A percentile compares a stretch with the other conserved stretches of the same genome.
Evolutionary conservation across 2,113 vertebrate genomes (phyloP).

Genomic region (Emydura subglobosa): DNA sequence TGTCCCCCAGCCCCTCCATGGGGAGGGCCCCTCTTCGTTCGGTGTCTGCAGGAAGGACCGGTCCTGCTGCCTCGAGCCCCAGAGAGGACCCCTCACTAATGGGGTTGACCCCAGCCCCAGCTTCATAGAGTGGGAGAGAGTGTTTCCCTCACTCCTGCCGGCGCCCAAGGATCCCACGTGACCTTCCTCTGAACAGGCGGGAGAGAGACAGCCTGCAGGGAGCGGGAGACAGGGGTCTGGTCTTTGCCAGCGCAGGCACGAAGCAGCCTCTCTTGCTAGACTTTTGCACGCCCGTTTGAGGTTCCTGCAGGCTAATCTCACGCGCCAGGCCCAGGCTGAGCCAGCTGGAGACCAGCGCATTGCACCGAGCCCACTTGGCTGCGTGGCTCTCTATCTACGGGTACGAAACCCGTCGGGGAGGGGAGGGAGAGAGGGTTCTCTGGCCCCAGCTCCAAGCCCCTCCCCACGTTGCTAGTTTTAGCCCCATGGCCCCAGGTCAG

Average conservation of each 20-base stretch:
- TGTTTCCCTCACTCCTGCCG: too few relatives aligned
- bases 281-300: too few relatives aligned
- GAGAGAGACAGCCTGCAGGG: neutral
- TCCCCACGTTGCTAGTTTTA: neutral
- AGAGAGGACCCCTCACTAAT: neutral
- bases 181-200: neutral
- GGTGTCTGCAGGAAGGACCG: neutral
- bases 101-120: neutral
- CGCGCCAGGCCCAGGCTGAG: too few relatives aligned
- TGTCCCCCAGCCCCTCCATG: neutral
- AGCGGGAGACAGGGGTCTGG: too few relatives aligned
- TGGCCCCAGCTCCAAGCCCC: too few relatives aligned
- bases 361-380: too few relatives aligned
- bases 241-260: too few relatives aligned
- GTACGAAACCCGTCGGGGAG: neutral
- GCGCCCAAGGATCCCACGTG: neutral
- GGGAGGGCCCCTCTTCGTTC: neutral
- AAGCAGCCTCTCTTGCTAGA: neutral
- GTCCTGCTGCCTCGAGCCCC: too few relatives aligned
- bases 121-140: neutral
- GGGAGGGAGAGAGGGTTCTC: neutral
- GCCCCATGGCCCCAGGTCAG: neutral
- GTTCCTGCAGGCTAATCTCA: neutral
- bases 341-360: too few relatives aligned
- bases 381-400: neutral